Evolutionary conservation across 2,113 vertebrate genomes (phyloP).

Genomic region (Lamprologus tigripictilis): DNA sequence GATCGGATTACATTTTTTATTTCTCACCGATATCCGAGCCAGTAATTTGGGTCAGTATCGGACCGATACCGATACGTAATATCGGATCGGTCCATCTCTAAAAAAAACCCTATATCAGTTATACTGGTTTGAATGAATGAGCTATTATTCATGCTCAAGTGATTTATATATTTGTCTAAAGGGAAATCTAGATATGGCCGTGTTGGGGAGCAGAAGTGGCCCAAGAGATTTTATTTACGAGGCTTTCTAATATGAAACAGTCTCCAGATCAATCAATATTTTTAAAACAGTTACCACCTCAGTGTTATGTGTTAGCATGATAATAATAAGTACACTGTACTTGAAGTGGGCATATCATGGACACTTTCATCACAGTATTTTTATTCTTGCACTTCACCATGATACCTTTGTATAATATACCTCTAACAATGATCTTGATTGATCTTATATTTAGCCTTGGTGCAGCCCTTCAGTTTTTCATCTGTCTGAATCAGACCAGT

Average conservation of each 20-base stretch:
- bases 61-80: too few species aligned
- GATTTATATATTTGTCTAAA: background rate
- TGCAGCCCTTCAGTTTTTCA: background rate
- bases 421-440: background rate
- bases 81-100: too few species aligned
- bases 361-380: background rate
- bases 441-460: background rate
- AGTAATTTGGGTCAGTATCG: too few species aligned
- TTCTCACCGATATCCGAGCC: too few species aligned
- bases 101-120: rapidly evolving
- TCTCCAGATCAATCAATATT: background rate
- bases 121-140: background rate
- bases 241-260: background rate
- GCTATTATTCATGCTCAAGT: background rate
- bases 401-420: background rate
- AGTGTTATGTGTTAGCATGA: background rate
- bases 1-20: too few species aligned
- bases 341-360: background rate
- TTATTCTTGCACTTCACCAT: background rate
- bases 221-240: background rate
- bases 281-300: background rate
- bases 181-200: background rate
- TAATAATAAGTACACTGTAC: background rate
- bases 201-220: background rate
- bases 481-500: background rate